phyloP scores from a whole-genome alignment of 2,113 vertebrate species.

The Rhipidura dahli region DNA sequence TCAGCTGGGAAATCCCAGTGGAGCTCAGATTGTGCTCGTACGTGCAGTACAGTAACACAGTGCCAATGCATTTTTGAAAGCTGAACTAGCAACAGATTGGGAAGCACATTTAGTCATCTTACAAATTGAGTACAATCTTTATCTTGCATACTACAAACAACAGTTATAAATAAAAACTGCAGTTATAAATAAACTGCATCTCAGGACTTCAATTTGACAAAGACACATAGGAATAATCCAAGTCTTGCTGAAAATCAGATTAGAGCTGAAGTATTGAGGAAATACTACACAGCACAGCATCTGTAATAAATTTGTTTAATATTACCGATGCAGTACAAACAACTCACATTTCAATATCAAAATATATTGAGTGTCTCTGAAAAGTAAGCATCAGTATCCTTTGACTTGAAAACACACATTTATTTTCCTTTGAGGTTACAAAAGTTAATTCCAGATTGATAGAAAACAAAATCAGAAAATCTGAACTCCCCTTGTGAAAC shows the following conservation, averaged over 20 bases:
- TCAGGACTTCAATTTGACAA: neutral
- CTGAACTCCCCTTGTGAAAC: neutral
- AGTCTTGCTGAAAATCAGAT: neutral
- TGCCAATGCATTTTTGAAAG: neutral
- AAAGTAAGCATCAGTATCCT: neutral
- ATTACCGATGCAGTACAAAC: neutral
- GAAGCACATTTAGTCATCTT: neutral
- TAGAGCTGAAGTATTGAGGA: neutral
- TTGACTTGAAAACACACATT: neutral
- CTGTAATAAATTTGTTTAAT: neutral
- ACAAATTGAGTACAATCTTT: neutral
- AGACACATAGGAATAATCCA: neutral
- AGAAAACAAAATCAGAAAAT: neutral
- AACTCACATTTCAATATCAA: neutral
- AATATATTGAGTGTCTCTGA: neutral
- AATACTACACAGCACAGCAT: neutral
- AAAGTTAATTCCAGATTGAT: neutral
- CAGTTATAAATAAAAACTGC: neutral
- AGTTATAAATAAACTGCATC: neutral
- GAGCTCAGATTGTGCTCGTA: rapidly evolving
- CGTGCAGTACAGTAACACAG: neutral
- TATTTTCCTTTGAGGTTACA: neutral
- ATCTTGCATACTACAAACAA: neutral
- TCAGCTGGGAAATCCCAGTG: neutral
- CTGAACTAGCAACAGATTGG: neutral